phyloP scores from a whole-genome alignment of 2,797 vertebrate genomes.

The Pseudochirops cupreus region DNA sequence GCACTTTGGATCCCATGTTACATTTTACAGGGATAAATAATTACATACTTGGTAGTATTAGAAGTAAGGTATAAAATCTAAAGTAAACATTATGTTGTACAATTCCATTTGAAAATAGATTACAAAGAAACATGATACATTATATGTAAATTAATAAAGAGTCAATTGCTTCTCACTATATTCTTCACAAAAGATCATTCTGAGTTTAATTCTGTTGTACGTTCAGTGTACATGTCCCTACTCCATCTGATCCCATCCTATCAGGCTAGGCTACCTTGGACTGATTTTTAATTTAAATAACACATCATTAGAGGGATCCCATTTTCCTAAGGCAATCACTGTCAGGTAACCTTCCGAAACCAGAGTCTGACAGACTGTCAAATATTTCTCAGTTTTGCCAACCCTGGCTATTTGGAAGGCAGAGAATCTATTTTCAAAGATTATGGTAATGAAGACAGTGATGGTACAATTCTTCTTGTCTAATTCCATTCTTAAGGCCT shows the following conservation, averaged over 20 bases:
- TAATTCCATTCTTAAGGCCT: no score
- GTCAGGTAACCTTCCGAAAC: not conserved
- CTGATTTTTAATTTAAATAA: no score
- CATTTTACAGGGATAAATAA: no score
- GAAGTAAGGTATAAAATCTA: not conserved
- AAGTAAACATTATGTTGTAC: not conserved
- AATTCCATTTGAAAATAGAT: not conserved
- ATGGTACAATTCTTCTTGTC: no score
- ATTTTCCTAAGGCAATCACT: not conserved
- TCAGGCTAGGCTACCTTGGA: not conserved
- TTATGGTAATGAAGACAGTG: no score
- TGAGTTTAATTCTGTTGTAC: not conserved
- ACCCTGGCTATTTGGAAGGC: not conserved
- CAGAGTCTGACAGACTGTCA: not conserved
- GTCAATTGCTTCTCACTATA: not conserved
- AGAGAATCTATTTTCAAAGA: not conserved
- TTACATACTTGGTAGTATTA: not conserved
- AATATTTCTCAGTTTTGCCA: no score
- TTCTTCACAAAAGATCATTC: no score
- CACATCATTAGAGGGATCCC: not conserved
- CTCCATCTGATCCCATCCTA: not conserved
- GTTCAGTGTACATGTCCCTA: no score
- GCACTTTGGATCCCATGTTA: no score
- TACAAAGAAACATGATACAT: not conserved
- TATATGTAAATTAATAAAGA: not conserved